Base-by-base conservation (phyloP, 1,140 invertebrate genomes). In the Anadara kagoshimensis region DNA sequence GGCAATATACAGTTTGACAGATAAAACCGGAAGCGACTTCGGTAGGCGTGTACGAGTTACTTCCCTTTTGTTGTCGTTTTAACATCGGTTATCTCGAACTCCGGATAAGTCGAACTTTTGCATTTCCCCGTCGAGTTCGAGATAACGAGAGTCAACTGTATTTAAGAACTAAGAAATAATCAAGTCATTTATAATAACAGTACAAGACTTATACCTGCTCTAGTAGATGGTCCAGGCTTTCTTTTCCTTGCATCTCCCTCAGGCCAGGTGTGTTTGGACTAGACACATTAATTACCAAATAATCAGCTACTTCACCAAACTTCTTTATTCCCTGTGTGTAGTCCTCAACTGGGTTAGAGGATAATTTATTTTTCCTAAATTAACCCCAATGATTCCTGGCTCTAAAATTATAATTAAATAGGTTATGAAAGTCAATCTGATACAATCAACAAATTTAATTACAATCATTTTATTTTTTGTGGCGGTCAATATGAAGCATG, bases 331-430 rank as follows among this genome's bases (percentile, higher is more conserved):
- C 90, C 67, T 87, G 76, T 47, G 90, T 91, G 86, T 98, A 99
- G 90, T 99, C 98, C 20, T 91, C 84, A 26, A 92, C 89, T 0
- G 95, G 90, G 90, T 96, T 92, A 47, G 89, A 78, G 4, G 95
- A 95, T 1, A 89, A 87, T 90, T 98, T 99, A 90, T 99, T 99
- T 89, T 98, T 0, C 98, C 98, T 53, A 99, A 91, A 91, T 99
- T 99, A 0, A 99, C 92, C 14, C 97, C 97, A 53, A 98, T 74
- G 11, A 90, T 69, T 26, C 86, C 85, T 66, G 61, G 61, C 41
- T 43, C 63, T 66, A 14, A 66, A 66, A 65, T n/a, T 5, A 54
- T 18, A 45, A 66, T 2, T 51, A 51, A 18, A 54, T 1, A 44
- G 24, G 20, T 3, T 22, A 12, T 58, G 56, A 36, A 24, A 1